A percentile compares a stretch with the other conserved stretches of the same genome.
Conservation (phyloP, 2,888 invertebrate species). For the Fragum whitleyi region DNA sequence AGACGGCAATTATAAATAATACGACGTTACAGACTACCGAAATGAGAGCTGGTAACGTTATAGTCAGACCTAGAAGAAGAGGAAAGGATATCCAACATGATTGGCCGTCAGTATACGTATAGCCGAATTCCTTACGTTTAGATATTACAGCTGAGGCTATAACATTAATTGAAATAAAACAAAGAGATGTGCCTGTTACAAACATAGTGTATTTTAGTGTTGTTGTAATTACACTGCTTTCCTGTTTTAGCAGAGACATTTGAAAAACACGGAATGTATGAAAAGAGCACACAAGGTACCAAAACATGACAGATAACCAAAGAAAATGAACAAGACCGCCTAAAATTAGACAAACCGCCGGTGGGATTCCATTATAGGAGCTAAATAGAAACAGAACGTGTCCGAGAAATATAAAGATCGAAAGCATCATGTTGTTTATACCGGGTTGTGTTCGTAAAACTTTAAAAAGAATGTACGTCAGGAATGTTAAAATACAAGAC, state of each 20-base stretch:
- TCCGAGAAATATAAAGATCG: not conserved
- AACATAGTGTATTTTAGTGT: conserved; percentile 9
- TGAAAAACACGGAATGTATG: conserved; percentile 16
- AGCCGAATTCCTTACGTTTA: not conserved
- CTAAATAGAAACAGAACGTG: not conserved
- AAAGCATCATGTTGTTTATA: conserved; percentile 23
- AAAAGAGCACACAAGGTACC: conserved; percentile 18
- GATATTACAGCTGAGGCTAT: not conserved
- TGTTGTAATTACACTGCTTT: not conserved
- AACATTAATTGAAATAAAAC: not conserved
- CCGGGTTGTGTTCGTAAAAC: conserved; percentile 19
- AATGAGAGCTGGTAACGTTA: conserved; percentile 1
- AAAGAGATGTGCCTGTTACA: not conserved
- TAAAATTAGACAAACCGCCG: not conserved
- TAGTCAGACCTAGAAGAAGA: not conserved
- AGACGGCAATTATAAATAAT: conserved; percentile 5
- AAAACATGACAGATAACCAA: not conserved
- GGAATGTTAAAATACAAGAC: not conserved
- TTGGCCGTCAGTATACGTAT: not conserved
- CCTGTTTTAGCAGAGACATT: not conserved
- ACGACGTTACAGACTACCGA: not conserved
- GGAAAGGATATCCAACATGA: conserved; percentile 12
- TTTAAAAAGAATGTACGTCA: not conserved
- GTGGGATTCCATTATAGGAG: not conserved
- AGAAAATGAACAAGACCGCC: conserved; percentile 9